Conservation (phyloP, 2,797 vertebrate genomes). For the Uromys caudimaculatus region DNA sequence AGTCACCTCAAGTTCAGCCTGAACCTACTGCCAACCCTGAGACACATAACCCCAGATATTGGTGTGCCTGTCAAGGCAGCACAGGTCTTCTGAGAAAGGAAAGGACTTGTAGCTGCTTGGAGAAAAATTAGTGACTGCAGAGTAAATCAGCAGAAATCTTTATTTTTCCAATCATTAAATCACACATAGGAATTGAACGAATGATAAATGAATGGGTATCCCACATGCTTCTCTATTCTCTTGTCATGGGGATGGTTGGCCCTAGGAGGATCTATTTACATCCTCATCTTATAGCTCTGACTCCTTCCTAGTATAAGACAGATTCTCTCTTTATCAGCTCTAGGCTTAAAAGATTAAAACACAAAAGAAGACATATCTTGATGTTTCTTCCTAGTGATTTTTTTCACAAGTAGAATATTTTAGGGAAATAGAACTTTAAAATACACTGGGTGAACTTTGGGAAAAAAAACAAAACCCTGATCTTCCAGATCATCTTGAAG, state of each 20-base stretch:
- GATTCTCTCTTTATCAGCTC: neutral
- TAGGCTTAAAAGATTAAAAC: slow-evolving; percentile 11
- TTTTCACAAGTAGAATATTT: slow-evolving; percentile 1
- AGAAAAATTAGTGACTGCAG: slow-evolving; percentile 65
- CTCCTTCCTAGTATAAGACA: neutral
- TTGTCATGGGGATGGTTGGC: neutral
- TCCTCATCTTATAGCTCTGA: neutral
- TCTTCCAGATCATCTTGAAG: slow-evolving; percentile 20
- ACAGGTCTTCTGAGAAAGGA: slow-evolving; percentile 87
- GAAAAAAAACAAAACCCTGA: neutral
- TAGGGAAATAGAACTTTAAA: neutral
- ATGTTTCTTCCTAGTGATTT: slow-evolving; percentile 14
- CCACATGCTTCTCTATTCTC: neutral
- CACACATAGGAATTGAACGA: neutral
- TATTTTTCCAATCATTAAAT: neutral
- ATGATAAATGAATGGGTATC: neutral
- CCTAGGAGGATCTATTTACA: neutral
- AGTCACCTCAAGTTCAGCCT: neutral
- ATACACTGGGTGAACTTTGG: neutral
- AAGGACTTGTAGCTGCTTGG: slow-evolving; percentile 74
- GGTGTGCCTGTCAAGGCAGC: slow-evolving; percentile 80
- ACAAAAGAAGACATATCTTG: neutral
- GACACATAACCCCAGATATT: neutral
- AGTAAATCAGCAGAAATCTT: neutral
- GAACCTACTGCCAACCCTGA: neutral